Evolutionary conservation across 2,888 invertebrate genomes (phyloP).

Genomic region (Griposia aprilina): DNA sequence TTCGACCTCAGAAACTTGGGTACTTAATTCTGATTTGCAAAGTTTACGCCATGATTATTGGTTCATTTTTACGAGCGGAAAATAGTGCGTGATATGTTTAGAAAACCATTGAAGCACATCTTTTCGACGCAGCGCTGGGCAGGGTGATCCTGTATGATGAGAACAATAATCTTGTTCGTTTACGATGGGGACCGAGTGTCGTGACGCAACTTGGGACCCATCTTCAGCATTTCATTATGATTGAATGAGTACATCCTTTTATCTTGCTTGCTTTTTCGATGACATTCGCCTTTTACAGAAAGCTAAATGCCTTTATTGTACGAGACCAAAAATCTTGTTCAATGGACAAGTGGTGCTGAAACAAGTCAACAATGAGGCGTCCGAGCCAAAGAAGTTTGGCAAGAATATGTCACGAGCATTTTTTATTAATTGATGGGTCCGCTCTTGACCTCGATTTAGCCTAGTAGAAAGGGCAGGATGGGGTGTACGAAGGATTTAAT

Average conservation of each 20-base stretch:
- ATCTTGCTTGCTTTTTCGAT: slow-evolving; percentile 13
- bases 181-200: neutral
- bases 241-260: slow-evolving; percentile 22
- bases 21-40: slow-evolving; percentile 1
- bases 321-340: slow-evolving; percentile 4
- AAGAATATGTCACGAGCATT: neutral
- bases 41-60: slow-evolving; percentile 12
- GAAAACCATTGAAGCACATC: slow-evolving; percentile 7
- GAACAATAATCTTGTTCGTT: slow-evolving; percentile 18
- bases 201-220: slow-evolving; percentile 7
- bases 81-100: slow-evolving; percentile 10
- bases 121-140: slow-evolving; percentile 1
- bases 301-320: slow-evolving; percentile 8
- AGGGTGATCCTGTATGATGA: neutral
- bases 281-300: slow-evolving; percentile 11
- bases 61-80: slow-evolving; percentile 20
- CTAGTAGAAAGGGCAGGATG: neutral
- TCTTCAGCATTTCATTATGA: slow-evolving; percentile 7
- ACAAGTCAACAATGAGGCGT: neutral
- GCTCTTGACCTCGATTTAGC: slow-evolving; percentile 8
- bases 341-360: slow-evolving; percentile 5
- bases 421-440: slow-evolving; percentile 2
- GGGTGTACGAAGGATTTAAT: neutral
- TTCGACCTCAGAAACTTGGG: neutral
- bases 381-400: neutral